A percentile compares a stretch with the other conserved stretches of the same genome.
Evolutionary conservation across 2,888 invertebrate species (phyloP).

Genomic region (Luffia ferchaultella): DNA sequence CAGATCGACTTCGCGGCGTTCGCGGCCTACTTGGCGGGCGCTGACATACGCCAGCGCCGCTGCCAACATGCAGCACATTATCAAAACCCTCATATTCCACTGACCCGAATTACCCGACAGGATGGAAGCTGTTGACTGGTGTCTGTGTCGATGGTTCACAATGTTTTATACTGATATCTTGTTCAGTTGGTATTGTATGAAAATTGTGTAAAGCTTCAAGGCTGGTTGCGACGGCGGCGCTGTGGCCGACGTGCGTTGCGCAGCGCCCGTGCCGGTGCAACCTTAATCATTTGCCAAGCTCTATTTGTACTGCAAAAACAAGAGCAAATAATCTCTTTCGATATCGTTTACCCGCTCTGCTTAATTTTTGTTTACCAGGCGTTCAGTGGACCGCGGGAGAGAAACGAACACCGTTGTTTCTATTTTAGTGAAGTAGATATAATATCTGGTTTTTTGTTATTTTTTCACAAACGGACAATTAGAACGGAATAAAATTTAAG

Average conservation of each 20-base stretch:
- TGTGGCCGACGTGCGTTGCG: conserved; percentile 37
- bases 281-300: not conserved
- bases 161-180: conserved; percentile 51
- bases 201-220: conserved; percentile 59
- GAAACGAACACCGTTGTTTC: no score
- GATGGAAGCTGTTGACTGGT: conserved; percentile 29
- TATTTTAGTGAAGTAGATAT: no score
- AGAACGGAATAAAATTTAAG: no score
- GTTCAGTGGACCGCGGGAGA: no score
- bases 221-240: conserved; percentile 37
- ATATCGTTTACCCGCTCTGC: not conserved
- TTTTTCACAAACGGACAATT: no score
- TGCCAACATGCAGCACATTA: conserved; percentile 47
- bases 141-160: conserved; percentile 25
- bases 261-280: conserved; percentile 23
- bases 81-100: conserved; percentile 42
- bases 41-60: conserved; percentile 61
- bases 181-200: conserved; percentile 43
- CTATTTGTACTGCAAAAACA: not conserved
- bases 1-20: conserved; percentile 58
- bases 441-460: no score
- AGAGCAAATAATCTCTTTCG: not conserved
- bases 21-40: conserved; percentile 57
- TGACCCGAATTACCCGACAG: conserved; percentile 1
- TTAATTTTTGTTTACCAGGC: not conserved